A percentile compares a stretch with the other conserved stretches of the same genome.
Conservation (phyloP, 2,113 vertebrate species). For the Grantiella picta region DNA sequence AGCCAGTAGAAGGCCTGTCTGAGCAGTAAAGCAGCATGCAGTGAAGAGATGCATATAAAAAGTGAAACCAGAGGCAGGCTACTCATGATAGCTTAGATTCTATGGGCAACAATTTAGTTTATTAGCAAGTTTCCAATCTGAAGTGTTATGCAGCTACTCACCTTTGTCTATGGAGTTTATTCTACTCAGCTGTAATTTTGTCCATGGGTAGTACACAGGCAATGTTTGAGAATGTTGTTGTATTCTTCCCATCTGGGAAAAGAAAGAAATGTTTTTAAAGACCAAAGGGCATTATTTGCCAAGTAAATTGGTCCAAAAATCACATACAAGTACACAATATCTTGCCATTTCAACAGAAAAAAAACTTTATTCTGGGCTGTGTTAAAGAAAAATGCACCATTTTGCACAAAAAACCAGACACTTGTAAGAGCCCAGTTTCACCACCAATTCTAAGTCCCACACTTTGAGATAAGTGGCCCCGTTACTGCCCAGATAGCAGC, state of each 20-base stretch:
- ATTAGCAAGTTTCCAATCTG: not conserved
- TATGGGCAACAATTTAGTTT: not conserved
- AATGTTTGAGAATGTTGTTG: not conserved
- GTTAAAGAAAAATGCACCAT: not conserved
- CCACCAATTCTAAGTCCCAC: rapidly evolving
- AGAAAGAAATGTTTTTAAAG: not conserved
- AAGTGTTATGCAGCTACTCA: rapidly evolving
- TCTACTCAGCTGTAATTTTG: not conserved
- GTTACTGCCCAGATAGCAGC: not conserved
- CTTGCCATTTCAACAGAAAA: not conserved
- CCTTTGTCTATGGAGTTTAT: not conserved
- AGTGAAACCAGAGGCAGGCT: not conserved
- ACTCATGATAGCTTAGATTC: not conserved
- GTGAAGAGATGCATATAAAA: not conserved
- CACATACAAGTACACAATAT: not conserved
- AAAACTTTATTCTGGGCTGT: not conserved
- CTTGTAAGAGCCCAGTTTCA: not conserved
- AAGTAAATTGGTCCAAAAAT: not conserved
- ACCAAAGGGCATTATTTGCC: not conserved
- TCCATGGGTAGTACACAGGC: not conserved
- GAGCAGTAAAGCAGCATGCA: not conserved
- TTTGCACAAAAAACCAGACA: not conserved
- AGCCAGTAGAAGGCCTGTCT: not conserved
- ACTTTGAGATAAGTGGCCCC: not conserved
- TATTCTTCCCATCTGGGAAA: not conserved